Base-by-base conservation (phyloP, 2,797 vertebrate species). In the Serranus cabrilla region DNA sequence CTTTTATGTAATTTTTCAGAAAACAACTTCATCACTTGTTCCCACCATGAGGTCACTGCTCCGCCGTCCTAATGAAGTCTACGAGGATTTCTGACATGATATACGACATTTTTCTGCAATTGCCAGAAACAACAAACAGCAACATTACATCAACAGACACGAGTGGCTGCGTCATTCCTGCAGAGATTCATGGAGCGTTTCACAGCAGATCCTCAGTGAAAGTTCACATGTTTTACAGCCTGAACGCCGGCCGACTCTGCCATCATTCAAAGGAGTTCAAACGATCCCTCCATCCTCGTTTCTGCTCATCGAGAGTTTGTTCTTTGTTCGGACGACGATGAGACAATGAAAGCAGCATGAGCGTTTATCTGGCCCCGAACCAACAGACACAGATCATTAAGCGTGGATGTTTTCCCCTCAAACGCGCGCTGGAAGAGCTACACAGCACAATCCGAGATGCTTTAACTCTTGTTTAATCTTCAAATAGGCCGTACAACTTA, bases 271-370 rank as follows among this genome's bases (percentile, higher is more conserved):
- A 18, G 67, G 5, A 27, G 40, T 40, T 78, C 20, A 74, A 83
- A 75, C 43, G 59, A 54, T 57, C 72, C 54, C 1, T 52, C 57
- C 39, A 56, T 80, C 57, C 71, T 73, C 4, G 3, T 71, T 83
- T 77, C 66, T 57, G 23, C 72, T 63, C 67, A 73, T 55, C 60
- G 57, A 27, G 71, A 79, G 54, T 56, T 82, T 17, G 71, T 55
- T 76, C 63, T 69, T 63, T 55, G 75, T 74, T 88, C 80, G 74
- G 67, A 83, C 81, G 69, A 66, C 10, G 49, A 82, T 45, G 80
- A 88, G 85, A 89, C 76, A 83, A 87, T 79, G 68, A 81, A 75
- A 88, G 61, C 80, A 87, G 68, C 68, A 69, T 81, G 88, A 90
- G 79, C 4, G 11, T 71, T 23, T 1, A 71, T 73, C 78, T 89